phyloP scores from a whole-genome alignment of 2,888 invertebrate genomes.

The Crematogaster levior region DNA sequence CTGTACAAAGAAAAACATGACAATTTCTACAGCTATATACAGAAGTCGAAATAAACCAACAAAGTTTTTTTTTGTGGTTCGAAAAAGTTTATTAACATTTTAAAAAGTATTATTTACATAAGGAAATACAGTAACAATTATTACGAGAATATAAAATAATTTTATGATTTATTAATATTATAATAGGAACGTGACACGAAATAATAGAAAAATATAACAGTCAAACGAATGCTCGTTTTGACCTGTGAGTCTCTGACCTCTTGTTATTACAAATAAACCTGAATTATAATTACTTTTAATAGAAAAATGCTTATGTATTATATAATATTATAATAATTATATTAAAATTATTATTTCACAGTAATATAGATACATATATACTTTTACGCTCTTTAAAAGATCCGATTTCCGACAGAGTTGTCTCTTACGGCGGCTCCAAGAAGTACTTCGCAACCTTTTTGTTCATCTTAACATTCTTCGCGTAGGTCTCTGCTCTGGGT shows the following conservation, averaged over 20 bases:
- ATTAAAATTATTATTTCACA: neutral
- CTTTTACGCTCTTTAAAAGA: neutral
- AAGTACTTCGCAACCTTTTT: constrained; percentile 63
- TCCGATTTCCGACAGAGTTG: constrained; percentile 19
- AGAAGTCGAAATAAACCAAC: neutral
- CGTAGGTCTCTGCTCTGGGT: constrained; percentile 71
- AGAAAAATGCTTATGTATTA: neutral
- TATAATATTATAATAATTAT: neutral
- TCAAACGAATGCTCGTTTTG: too few species aligned
- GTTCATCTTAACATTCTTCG: constrained; percentile 62
- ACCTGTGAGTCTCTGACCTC: too few species aligned
- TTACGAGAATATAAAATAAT: neutral
- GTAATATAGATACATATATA: neutral
- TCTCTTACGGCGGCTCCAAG: constrained; percentile 46
- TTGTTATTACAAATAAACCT: too few species aligned
- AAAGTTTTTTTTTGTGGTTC: neutral
- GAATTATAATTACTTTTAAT: too few species aligned
- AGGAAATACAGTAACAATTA: neutral
- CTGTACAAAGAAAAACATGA: neutral
- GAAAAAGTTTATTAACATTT: neutral
- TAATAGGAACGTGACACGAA: neutral
- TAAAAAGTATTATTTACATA: neutral
- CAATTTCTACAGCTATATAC: neutral
- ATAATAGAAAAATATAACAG: neutral
- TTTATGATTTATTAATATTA: neutral